Evolutionary conservation across 2,888 invertebrate genomes (phyloP), one percentile per base, ranked within the genome.

Genomic region (Polyploca ridens): DNA sequence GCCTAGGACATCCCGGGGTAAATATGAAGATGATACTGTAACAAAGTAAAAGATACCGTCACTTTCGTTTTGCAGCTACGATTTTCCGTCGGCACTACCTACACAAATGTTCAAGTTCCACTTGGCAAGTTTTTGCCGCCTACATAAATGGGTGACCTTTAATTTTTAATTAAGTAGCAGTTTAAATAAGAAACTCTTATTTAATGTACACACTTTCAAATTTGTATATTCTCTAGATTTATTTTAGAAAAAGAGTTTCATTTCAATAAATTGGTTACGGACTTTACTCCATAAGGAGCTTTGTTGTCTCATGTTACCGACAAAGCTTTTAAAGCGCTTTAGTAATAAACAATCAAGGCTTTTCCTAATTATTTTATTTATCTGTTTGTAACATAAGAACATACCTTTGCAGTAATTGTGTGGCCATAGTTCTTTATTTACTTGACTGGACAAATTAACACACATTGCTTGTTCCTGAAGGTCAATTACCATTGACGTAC

Each of bases 401-500:
- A 8, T 38, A 38, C 38, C 38, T 10, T 10, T 38, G 1, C 7
- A 10, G 38, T 38, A 10, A 38, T 10, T 38, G 38, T 38, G 44
- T 49, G 16, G 16, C 6, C 3, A 49, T 16, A 16, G 49, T 16
- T n/a, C 16, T 49, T 59, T 58, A 46, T 61, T 59, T 54, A 62
- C 60, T 27, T 46, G 13, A 46, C 33, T 46, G 7, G 62, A 62
- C 46, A 46, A 61, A 62, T 60, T 57, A 49, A 64, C 49, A 16
- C 16, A 49, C 16, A 49, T 49, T 49, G 16, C 7, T 49, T 60
- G 38, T 46, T 62, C 62, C 62, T 19, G 70, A 67, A 70, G 64
- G 64, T 73, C 70, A 72, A 68, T 68, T 62, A 61, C 16, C 49
- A 49, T 49, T 49, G 49, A 49, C 49, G 16, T 16, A 16, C 46